Percentiles rank a stretch among this genome's conserved stretches.
These are phyloP conservation scores for Leptobrachium ailaonicum DNA, from an alignment of 2,113 vertebrate genomes.

Conservation along the genomic window DNA sequence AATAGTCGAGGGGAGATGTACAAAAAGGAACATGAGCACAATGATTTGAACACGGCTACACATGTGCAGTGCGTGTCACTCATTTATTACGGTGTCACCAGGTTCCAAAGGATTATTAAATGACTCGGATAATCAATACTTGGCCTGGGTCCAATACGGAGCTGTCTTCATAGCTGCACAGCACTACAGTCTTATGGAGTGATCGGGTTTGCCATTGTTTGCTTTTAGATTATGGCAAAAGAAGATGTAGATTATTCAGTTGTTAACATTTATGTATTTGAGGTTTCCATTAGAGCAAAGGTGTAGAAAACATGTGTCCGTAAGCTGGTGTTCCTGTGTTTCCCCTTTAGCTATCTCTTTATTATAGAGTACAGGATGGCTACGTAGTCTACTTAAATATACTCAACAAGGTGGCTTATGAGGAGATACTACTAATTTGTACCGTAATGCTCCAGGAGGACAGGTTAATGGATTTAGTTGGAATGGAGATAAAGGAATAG, in stretches of 20 bases:
- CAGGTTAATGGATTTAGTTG: too few relatives aligned
- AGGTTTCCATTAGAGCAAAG: too few relatives aligned
- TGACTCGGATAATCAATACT: slow-evolving; percentile 3
- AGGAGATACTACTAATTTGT: too few relatives aligned
- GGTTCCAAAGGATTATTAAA: slow-evolving; percentile 17
- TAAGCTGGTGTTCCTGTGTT: too few relatives aligned
- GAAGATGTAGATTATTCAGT: not conserved
- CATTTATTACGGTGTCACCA: not conserved
- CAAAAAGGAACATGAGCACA: not conserved
- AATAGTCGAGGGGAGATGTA: not conserved
- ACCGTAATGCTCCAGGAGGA: too few relatives aligned
- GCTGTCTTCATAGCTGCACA: slow-evolving; percentile 6
- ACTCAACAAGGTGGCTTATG: too few relatives aligned
- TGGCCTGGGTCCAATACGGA: not conserved
- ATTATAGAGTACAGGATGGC: too few relatives aligned
- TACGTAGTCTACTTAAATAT: too few relatives aligned
- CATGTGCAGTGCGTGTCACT: not conserved
- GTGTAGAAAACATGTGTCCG: too few relatives aligned
- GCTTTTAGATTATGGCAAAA: not conserved
- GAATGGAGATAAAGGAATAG: too few relatives aligned
- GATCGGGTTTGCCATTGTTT: not conserved
- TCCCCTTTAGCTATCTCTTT: too few relatives aligned
- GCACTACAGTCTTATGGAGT: not conserved
- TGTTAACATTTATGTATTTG: not conserved
- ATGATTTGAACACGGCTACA: not conserved